These are phyloP conservation scores for Melanargia galathea DNA, from an alignment of 2,888 invertebrate genomes.

Conservation along the genomic window DNA sequence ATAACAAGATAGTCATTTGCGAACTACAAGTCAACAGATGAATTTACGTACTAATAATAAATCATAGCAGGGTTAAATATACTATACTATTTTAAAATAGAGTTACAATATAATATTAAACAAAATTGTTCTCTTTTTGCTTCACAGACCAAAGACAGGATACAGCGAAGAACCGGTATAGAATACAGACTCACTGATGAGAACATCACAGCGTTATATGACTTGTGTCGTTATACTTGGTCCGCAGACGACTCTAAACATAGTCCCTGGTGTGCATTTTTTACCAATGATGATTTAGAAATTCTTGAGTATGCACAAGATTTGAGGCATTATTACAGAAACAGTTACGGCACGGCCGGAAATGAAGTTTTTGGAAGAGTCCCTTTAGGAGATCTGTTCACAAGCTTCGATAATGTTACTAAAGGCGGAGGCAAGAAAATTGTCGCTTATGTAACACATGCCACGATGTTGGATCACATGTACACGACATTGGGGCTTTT, in stretches of 20 bases:
- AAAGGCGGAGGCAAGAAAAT: conserved; percentile 72
- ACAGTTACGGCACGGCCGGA: conserved; percentile 70
- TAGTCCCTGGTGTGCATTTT: conserved; percentile 90
- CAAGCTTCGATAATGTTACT: conserved; percentile 72
- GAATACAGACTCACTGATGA: conserved; percentile 56
- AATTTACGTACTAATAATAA: too few species aligned
- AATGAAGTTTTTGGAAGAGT: conserved; percentile 86
- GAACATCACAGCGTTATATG: conserved; percentile 86
- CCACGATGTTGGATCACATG: conserved; percentile 83
- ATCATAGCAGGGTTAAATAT: too few species aligned
- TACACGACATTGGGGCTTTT: conserved; percentile 85
- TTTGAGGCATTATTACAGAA: conserved; percentile 85
- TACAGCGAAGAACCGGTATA: conserved; percentile 80
- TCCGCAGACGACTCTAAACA: conserved; percentile 74
- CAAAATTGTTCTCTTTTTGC: background rate
- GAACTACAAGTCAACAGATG: too few species aligned
- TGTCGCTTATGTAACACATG: conserved; percentile 86
- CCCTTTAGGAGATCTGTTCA: conserved; percentile 85
- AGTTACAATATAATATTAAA: too few species aligned
- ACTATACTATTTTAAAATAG: too few species aligned
- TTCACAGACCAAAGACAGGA: conserved; percentile 69
- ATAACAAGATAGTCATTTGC: too few species aligned
- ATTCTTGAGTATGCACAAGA: conserved; percentile 89
- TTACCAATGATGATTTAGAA: conserved; percentile 86
- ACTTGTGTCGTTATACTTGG: conserved; percentile 90